Conservation (phyloP, 2,797 vertebrate species). For the Pipistrellus nathusii region DNA sequence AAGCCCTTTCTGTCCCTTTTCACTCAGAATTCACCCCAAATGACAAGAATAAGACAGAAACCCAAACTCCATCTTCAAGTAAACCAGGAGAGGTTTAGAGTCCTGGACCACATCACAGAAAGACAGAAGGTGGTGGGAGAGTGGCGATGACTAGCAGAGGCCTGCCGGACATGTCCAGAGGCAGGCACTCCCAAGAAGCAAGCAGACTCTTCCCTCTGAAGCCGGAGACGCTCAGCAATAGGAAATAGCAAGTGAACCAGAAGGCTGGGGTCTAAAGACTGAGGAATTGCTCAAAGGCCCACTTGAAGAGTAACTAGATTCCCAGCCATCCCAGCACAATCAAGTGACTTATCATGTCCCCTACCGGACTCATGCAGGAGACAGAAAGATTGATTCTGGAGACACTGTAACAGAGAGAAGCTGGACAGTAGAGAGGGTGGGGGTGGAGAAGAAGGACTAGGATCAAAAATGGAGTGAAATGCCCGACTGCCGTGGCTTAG, state of each 20-base stretch:
- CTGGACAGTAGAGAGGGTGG: not conserved
- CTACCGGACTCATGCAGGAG: not conserved
- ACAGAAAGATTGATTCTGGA: not conserved
- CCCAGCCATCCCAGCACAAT: not conserved
- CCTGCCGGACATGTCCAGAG: not conserved
- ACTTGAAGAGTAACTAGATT: slow-evolving; percentile 9
- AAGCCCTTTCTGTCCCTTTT: not conserved
- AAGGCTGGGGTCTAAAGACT: not conserved
- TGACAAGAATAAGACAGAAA: slow-evolving; percentile 33
- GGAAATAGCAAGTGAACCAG: slow-evolving; percentile 13
- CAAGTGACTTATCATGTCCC: not conserved
- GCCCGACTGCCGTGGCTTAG: too few relatives aligned
- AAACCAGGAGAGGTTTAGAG: slow-evolving; percentile 25
- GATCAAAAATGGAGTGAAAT: not conserved
- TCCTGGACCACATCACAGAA: not conserved
- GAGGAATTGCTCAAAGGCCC: not conserved
- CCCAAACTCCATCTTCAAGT: slow-evolving; percentile 19
- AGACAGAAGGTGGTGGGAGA: not conserved
- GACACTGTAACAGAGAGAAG: not conserved
- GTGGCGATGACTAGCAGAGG: not conserved
- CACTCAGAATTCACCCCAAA: slow-evolving; percentile 12
- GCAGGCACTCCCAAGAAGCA: not conserved
- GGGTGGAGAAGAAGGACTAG: not conserved
- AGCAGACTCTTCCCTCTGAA: not conserved
- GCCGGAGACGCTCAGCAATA: slow-evolving; percentile 13